Conservation (phyloP, 1,140 invertebrate genomes). For the Luehdorfia chinensis region DNA sequence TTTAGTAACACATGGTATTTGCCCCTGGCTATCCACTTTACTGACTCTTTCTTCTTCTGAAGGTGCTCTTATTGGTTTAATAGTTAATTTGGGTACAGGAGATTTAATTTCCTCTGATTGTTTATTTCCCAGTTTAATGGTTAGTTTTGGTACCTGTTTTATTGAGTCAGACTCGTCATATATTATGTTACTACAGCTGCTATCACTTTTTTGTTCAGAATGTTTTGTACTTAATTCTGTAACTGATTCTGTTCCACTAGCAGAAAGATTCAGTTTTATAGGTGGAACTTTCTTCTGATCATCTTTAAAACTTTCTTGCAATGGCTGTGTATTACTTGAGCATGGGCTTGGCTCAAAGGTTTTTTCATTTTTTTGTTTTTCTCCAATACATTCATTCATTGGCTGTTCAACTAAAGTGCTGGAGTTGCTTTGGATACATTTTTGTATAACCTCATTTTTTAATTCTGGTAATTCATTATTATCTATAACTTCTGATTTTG, state of each 20-base stretch:
- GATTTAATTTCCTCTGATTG: slow-evolving; percentile 55
- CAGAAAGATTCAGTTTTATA: slow-evolving; percentile 23
- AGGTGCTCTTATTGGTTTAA: slow-evolving; percentile 62
- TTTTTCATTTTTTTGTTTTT: slow-evolving; percentile 17
- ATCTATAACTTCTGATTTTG: slow-evolving; percentile 15
- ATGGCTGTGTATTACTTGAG: slow-evolving; percentile 6
- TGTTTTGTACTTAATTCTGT: slow-evolving; percentile 20
- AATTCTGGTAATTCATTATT: slow-evolving; percentile 17
- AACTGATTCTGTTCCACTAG: slow-evolving; percentile 3
- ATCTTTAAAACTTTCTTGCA: slow-evolving; percentile 12
- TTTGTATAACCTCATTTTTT: neutral
- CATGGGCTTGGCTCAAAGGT: slow-evolving; percentile 10
- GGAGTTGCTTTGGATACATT: neutral
- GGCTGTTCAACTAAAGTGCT: neutral
- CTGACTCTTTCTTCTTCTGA: slow-evolving; percentile 29
- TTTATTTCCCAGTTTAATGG: slow-evolving; percentile 61
- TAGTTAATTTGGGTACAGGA: slow-evolving; percentile 64
- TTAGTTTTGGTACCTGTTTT: slow-evolving; percentile 68
- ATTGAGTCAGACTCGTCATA: slow-evolving; percentile 27
- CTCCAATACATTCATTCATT: slow-evolving; percentile 14
- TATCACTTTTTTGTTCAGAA: slow-evolving; percentile 20
- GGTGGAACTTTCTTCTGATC: slow-evolving; percentile 20
- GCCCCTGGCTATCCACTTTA: slow-evolving; percentile 29
- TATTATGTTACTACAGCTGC: slow-evolving; percentile 21
- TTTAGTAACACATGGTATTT: slow-evolving; percentile 59